Conservation (phyloP, 2,888 invertebrate genomes). For the Leucozona laternaria region DNA sequence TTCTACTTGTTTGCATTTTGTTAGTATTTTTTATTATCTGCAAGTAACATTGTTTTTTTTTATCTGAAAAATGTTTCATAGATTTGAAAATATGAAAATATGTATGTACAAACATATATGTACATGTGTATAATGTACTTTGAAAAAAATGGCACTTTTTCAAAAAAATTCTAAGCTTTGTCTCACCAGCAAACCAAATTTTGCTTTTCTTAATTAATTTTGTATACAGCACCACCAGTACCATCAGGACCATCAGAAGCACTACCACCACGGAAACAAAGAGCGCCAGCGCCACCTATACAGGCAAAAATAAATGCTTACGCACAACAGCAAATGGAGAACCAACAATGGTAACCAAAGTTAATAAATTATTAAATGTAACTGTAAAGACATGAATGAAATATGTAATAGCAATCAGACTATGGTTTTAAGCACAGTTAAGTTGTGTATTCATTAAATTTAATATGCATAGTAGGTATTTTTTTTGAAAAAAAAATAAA, state of each 20-base stretch:
- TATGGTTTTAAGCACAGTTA: background rate
- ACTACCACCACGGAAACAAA: conserved; percentile 49
- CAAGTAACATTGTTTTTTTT: too few relatives aligned
- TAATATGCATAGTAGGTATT: background rate
- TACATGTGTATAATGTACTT: too few relatives aligned
- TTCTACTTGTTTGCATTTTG: too few relatives aligned
- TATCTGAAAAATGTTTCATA: too few relatives aligned
- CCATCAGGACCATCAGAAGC: conserved; percentile 47
- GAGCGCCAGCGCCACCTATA: conserved; percentile 72
- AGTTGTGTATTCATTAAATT: background rate
- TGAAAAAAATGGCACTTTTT: background rate
- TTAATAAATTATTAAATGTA: background rate
- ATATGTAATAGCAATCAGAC: background rate
- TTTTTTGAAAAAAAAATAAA: background rate
- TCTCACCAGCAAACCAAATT: conserved; percentile 13
- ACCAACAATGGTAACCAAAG: conserved; percentile 66
- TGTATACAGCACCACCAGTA: conserved; percentile 47
- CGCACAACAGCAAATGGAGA: conserved; percentile 72
- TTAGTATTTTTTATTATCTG: too few relatives aligned
- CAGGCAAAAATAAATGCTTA: conserved; percentile 71
- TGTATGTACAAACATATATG: too few relatives aligned
- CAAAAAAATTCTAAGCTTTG: background rate
- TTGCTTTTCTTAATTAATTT: conserved; percentile 21
- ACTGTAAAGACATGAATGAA: background rate
- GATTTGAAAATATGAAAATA: too few relatives aligned